Evolutionary conservation across 2,113 vertebrate genomes (phyloP).

Genomic region (Melanocharis versteri): DNA sequence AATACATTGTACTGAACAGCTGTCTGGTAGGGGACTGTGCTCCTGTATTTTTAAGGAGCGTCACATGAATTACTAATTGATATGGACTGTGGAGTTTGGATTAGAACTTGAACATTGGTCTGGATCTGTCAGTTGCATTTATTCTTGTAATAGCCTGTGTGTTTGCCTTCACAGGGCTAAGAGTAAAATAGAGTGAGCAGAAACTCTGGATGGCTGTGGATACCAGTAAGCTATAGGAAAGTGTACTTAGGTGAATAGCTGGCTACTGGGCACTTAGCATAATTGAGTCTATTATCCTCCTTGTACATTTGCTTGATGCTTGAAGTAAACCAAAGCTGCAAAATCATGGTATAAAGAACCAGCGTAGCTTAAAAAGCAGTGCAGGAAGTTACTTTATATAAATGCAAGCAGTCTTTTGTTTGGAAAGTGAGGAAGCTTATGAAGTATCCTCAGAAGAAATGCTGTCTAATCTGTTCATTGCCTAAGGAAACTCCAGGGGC

Average conservation of each 20-base stretch:
- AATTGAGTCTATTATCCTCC: not conserved
- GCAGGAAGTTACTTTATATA: not conserved
- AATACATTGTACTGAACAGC: not conserved
- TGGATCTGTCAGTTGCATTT: not conserved
- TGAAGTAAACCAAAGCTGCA: not conserved
- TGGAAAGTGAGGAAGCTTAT: not conserved
- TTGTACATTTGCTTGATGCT: not conserved
- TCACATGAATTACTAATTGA: not conserved
- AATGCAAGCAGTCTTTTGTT: not conserved
- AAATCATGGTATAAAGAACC: not conserved
- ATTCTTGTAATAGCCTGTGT: not conserved
- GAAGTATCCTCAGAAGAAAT: not conserved
- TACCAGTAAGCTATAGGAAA: not conserved
- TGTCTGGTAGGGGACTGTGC: not conserved
- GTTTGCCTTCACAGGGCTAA: not conserved
- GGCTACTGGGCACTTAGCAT: not conserved
- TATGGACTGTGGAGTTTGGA: not conserved
- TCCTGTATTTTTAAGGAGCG: not conserved
- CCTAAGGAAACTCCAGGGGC: not conserved
- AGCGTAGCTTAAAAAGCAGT: not conserved
- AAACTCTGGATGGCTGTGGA: not conserved
- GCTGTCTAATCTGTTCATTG: not conserved
- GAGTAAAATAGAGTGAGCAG: not conserved
- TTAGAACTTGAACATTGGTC: not conserved
- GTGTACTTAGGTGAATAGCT: not conserved